Base-by-base conservation (phyloP, 2,797 vertebrate species). In the Mus caroli region DNA sequence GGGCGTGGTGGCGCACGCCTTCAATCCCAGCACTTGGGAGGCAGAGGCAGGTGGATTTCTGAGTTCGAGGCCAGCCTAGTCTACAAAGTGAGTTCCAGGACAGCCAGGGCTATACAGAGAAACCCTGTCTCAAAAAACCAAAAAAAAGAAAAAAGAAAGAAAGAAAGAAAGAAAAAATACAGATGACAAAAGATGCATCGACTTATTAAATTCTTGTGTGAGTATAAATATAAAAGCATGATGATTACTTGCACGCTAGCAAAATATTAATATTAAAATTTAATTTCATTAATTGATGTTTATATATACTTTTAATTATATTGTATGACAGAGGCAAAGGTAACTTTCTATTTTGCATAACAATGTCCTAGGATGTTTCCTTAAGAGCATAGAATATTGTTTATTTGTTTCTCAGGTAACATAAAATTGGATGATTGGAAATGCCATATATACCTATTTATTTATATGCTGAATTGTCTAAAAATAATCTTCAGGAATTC, bases 231-330 rank as follows among this genome's bases (percentile, higher is more conserved):
- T 40, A 50, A 77, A 79, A 93, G 34, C 5, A 82, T 92, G 13
- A 43, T 46, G 83, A 73, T 15, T 40, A 2, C 1, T 62, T 92
- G 82, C 60, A 52, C 20, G 62, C 2, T 89, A 24, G 14, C 54
- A 77, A 69, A 77, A 77, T 85, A 31, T 76, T 91, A 67, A 90
- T 52, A 31, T 56, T 73, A 88, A 83, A 60, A 37, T 91, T 67
- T 46, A 31, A 34, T 24, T 75, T 0, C 34, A 28, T 58, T 4
- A 83, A 83, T 77, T 71, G 46, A 78, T 67, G 0, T 69, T 76
- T 79, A 64, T 52, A 52, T 4, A 28, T 13, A 83, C 1, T 78
- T 90, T 14, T 88, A 94, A 15, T 17, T 7, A 37, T 26, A 15
- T 73, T 34, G 0, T 24, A 62, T 64, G 54, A 11, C 15, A 73